These are phyloP conservation scores for Oligia fasciuncula DNA, from an alignment of 2,888 invertebrate species.

Conservation along the genomic window DNA sequence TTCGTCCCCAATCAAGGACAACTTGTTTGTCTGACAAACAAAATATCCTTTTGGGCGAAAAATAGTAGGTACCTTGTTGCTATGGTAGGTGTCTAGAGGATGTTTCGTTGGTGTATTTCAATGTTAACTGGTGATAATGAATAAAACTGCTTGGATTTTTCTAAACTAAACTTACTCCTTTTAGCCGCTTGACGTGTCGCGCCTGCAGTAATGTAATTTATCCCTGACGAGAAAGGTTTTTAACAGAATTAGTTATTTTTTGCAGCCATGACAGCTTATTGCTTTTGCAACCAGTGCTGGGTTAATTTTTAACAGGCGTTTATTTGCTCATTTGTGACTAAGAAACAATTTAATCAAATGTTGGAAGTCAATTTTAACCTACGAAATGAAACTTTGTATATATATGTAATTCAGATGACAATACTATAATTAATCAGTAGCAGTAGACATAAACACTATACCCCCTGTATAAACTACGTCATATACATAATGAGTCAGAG, in stretches of 20 bases:
- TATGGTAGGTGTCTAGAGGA: not conserved
- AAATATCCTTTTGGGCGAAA: conserved; percentile 42
- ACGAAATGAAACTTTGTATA: not conserved
- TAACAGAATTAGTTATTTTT: not conserved
- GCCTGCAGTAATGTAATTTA: not conserved
- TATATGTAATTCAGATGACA: not conserved
- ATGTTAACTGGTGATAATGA: not conserved
- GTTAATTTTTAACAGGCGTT: not conserved
- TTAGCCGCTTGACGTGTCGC: not conserved
- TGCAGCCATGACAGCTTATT: not conserved
- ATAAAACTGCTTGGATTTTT: not conserved
- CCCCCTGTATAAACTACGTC: conserved; percentile 6
- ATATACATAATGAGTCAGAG: not conserved
- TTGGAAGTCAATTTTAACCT: not conserved
- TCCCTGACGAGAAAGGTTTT: not conserved
- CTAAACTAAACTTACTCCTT: not conserved
- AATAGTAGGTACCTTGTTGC: conserved; percentile 23
- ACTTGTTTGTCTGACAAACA: conserved; percentile 59
- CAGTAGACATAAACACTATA: not conserved
- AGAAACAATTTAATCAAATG: not conserved
- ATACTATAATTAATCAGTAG: not conserved
- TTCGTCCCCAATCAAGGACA: conserved; percentile 56
- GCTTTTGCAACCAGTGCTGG: not conserved
- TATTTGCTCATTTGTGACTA: not conserved
- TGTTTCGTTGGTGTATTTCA: not conserved